Percentiles rank a stretch among this genome's conserved stretches.
These are phyloP conservation scores for Tribolium freemani DNA, from an alignment of 2,888 invertebrate genomes.

Conservation along the genomic window DNA sequence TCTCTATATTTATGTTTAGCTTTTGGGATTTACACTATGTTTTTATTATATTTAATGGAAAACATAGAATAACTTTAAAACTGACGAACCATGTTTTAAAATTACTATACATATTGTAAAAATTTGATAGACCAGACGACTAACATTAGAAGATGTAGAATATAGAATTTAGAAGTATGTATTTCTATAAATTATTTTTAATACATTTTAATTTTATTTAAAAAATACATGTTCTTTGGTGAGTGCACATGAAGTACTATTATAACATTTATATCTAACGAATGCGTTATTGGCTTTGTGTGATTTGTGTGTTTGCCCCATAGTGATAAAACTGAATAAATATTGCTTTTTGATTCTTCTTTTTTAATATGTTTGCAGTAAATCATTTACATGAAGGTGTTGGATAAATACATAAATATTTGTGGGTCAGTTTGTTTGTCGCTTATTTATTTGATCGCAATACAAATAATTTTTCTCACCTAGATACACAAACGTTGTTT, in stretches of 20 bases:
- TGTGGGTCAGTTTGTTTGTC: background rate
- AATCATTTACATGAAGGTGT: background rate
- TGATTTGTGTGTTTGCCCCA: too few relatives aligned
- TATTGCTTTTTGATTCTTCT: background rate
- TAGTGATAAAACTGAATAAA: too few relatives aligned
- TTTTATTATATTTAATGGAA: slow-evolving; percentile 22
- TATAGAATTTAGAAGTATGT: too few relatives aligned
- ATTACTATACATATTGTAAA: background rate
- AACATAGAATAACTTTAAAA: slow-evolving; percentile 10
- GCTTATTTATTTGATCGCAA: background rate
- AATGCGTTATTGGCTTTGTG: too few relatives aligned
- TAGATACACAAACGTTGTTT: background rate
- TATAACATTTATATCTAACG: too few relatives aligned
- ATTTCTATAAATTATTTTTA: too few relatives aligned
- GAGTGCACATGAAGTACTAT: too few relatives aligned
- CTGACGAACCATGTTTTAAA: background rate
- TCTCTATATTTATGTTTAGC: slow-evolving; percentile 28
- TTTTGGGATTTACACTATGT: slow-evolving; percentile 28
- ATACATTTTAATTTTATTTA: too few relatives aligned
- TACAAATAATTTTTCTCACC: background rate
- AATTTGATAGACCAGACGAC: too few relatives aligned
- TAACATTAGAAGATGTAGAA: too few relatives aligned
- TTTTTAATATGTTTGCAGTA: background rate
- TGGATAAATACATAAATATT: background rate
- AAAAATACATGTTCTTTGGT: too few relatives aligned